Percentiles rank a stretch among this genome's conserved stretches.
phyloP scores from a whole-genome alignment of 2,113 vertebrate species.

The Silurus meridionalis region DNA sequence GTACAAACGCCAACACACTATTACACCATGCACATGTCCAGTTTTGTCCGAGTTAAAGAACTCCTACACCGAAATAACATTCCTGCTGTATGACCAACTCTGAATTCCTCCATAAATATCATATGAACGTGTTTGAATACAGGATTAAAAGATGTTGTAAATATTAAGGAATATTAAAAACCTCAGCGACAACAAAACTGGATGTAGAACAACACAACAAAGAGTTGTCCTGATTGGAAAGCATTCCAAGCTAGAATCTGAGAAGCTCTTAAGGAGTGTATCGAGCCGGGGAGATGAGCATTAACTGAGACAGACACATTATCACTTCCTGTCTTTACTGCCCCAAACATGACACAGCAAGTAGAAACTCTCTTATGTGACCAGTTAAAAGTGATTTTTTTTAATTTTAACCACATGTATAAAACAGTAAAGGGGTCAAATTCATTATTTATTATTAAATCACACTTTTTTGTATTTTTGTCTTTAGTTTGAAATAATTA shows the following conservation, averaged over 20 bases:
- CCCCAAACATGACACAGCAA: not conserved
- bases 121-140: not conserved
- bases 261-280: not conserved
- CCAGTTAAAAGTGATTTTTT: not conserved
- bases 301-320: not conserved
- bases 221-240: not conserved
- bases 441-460: not conserved
- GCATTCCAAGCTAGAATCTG: not conserved
- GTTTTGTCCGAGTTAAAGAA: slow-evolving; percentile 22
- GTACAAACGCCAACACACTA: slow-evolving; percentile 30
- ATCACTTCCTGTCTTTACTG: not conserved
- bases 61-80: not conserved
- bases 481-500: not conserved
- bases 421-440: not conserved
- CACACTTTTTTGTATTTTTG: not conserved
- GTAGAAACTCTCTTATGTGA: not conserved
- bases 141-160: not conserved
- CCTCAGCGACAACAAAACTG: not conserved
- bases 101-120: not conserved
- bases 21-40: slow-evolving; percentile 30
- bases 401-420: not conserved
- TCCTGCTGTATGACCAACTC: not conserved
- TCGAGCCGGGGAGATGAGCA: not conserved
- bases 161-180: not conserved
- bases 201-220: not conserved